phyloP scores from a whole-genome alignment of 2,797 vertebrate species.

The Psittacula derbiana region DNA sequence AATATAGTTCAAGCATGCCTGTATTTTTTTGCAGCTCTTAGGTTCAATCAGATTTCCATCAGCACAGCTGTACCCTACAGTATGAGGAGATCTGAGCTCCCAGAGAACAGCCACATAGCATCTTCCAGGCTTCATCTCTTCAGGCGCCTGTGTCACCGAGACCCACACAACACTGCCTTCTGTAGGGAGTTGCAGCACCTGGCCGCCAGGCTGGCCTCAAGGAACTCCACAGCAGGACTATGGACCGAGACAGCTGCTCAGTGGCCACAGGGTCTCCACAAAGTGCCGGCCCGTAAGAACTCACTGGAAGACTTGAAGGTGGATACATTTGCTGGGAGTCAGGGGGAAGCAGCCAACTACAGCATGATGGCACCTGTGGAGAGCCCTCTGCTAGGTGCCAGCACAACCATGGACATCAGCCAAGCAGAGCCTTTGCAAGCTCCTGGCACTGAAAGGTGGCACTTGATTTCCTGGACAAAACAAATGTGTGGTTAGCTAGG shows the following conservation, averaged over 20 bases:
- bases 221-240: slow-evolving; percentile 3
- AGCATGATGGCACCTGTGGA: slow-evolving; percentile 50
- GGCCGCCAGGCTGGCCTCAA: neutral
- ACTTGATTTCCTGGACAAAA: neutral
- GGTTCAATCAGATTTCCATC: slow-evolving; percentile 55
- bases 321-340: slow-evolving; percentile 34
- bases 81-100: neutral
- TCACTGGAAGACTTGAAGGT: slow-evolving; percentile 61
- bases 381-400: slow-evolving; percentile 42
- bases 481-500: neutral
- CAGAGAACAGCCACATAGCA: neutral
- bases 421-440: slow-evolving; percentile 78
- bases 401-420: slow-evolving; percentile 57
- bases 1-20: neutral
- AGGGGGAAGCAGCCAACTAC: slow-evolving; percentile 57
- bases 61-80: slow-evolving; percentile 60
- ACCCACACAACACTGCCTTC: slow-evolving; percentile 8
- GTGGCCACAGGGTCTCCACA: slow-evolving; percentile 31
- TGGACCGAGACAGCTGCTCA: neutral
- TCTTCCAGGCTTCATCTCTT: slow-evolving; percentile 46
- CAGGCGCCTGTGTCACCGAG: slow-evolving; percentile 46
- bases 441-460: slow-evolving; percentile 83
- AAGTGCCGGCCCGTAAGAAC: slow-evolving; percentile 14
- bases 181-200: slow-evolving; percentile 63
- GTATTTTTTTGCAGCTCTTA: slow-evolving; percentile 33